Percentiles rank a stretch among this genome's conserved stretches.
phyloP scores from a whole-genome alignment of 2,888 invertebrate species.

The Sceliomorpha sp. region DNA sequence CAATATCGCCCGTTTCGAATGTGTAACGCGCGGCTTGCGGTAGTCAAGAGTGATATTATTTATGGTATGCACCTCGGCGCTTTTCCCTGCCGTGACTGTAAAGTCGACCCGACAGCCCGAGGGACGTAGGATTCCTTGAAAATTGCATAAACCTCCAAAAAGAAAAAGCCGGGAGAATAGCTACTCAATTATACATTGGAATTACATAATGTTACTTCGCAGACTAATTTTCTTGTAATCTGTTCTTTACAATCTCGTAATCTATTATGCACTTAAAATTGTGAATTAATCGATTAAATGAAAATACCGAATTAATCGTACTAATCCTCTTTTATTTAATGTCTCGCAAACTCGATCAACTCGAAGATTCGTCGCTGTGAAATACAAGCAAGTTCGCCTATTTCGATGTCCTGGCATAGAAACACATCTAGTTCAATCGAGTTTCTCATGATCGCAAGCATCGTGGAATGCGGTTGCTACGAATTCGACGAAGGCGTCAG shows the following conservation, averaged over 20 bases:
- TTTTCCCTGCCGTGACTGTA: constrained; percentile 12
- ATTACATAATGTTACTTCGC: too few species aligned
- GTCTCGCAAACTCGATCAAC: too few species aligned
- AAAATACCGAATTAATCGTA: too few species aligned
- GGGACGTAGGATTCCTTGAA: constrained; percentile 10
- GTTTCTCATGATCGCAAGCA: constrained; percentile 38
- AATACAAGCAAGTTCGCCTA: too few species aligned
- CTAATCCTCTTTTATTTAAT: too few species aligned
- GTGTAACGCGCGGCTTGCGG: constrained; percentile 34
- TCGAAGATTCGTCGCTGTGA: too few species aligned
- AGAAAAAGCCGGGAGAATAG: constrained; percentile 8
- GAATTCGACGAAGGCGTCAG: constrained; percentile 47
- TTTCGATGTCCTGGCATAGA: constrained; percentile 10
- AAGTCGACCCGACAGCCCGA: constrained; percentile 7
- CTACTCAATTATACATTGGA: too few species aligned
- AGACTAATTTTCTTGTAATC: too few species aligned
- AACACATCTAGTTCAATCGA: constrained; percentile 28
- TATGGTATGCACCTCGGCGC: constrained; percentile 17
- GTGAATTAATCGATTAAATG: too few species aligned
- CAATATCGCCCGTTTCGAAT: constrained; percentile 8
- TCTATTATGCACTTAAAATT: too few species aligned
- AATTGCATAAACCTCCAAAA: constrained; percentile 12
- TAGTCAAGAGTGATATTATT: constrained; percentile 28
- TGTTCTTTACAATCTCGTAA: too few species aligned
- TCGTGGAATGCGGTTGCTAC: constrained; percentile 24